A percentile compares a stretch with the other conserved stretches of the same genome.
These are phyloP conservation scores for Lycorma delicatula DNA, from an alignment of 1,140 invertebrate species.

Conservation along the genomic window DNA sequence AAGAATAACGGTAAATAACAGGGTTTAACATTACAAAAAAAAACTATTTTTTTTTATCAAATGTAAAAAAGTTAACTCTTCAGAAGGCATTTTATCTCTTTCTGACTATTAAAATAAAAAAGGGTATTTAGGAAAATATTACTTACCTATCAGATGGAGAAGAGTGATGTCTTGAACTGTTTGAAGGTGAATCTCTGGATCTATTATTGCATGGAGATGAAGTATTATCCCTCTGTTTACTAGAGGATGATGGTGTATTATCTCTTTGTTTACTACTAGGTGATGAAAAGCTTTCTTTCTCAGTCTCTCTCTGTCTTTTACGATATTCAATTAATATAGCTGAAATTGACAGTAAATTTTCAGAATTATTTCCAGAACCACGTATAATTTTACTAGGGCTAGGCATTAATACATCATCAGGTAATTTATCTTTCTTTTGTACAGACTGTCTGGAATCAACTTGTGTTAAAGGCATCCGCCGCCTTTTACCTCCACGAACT, in stretches of 20 bases:
- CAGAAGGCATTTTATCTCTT: too few relatives aligned
- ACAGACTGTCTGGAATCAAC: not conserved
- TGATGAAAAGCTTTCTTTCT: not conserved
- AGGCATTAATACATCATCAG: slow-evolving; percentile 24
- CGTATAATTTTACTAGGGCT: slow-evolving; percentile 23
- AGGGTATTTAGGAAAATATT: too few relatives aligned
- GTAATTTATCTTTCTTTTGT: not conserved
- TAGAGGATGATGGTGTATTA: not conserved
- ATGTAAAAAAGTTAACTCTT: too few relatives aligned
- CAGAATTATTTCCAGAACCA: not conserved
- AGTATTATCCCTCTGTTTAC: too few relatives aligned
- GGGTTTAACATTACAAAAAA: too few relatives aligned
- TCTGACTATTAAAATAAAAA: too few relatives aligned
- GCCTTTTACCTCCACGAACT: not conserved
- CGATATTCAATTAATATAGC: not conserved
- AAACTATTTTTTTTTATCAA: too few relatives aligned
- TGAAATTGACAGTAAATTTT: not conserved
- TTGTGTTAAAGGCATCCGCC: not conserved
- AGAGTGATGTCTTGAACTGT: too few relatives aligned
- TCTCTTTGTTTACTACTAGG: not conserved
- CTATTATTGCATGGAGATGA: too few relatives aligned
- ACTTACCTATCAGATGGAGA: too few relatives aligned
- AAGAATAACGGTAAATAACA: too few relatives aligned
- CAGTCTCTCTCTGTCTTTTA: slow-evolving; percentile 4
- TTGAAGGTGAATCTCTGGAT: too few relatives aligned